These are phyloP conservation scores for Gastracanthus pulcherrimus DNA, from an alignment of 2,888 invertebrate species.

Conservation along the genomic window DNA sequence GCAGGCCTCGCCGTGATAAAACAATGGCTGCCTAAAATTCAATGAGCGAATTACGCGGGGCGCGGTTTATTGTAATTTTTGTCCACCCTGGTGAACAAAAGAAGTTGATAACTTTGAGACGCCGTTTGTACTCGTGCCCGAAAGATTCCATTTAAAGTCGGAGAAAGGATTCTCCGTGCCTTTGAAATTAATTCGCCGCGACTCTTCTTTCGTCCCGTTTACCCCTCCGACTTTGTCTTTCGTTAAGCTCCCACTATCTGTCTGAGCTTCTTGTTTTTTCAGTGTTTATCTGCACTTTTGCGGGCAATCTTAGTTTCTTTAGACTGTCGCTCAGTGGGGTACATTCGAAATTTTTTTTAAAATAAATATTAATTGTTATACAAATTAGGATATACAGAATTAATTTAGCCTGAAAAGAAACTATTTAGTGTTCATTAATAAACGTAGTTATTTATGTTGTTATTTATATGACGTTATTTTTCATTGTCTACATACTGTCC, in stretches of 20 bases:
- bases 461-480: no score
- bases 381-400: no score
- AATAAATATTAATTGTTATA: no score
- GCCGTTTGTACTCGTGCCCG: neutral
- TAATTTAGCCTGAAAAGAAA: no score
- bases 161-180: neutral
- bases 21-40: neutral
- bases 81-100: slow-evolving; percentile 6
- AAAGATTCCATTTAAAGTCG: slow-evolving; percentile 37
- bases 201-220: slow-evolving; percentile 15
- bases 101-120: slow-evolving; percentile 27
- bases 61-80: neutral
- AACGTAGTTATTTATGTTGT: no score
- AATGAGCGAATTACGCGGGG: neutral
- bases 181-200: slow-evolving; percentile 35
- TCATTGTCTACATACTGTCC: no score
- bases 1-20: neutral
- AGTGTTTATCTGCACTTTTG: neutral
- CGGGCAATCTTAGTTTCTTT: no score
- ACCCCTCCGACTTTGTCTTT: neutral
- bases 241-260: neutral
- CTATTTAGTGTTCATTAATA: no score
- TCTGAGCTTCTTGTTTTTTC: neutral
- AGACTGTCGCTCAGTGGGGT: no score
- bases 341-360: no score